Conservation (phyloP, 2,888 invertebrate genomes). For the Conus canariensis region DNA sequence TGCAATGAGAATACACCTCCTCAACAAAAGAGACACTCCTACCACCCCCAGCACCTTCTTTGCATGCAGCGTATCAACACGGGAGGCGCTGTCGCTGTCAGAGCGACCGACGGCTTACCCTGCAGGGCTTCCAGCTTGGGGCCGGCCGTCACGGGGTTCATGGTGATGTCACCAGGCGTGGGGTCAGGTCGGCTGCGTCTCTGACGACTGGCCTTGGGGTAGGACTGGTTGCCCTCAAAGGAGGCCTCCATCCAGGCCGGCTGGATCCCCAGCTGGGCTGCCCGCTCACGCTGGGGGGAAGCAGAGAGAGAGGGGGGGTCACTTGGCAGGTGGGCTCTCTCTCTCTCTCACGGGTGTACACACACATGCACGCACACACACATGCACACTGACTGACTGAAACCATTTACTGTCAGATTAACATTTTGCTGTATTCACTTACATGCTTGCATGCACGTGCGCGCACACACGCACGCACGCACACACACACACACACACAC, state of each 20-base stretch:
- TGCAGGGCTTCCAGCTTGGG: slow-evolving; percentile 63
- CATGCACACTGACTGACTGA: background rate
- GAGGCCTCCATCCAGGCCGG: slow-evolving; percentile 55
- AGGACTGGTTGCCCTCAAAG: slow-evolving; percentile 85
- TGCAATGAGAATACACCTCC: no score
- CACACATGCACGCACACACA: background rate
- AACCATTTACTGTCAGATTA: no score
- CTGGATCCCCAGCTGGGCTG: slow-evolving; percentile 68
- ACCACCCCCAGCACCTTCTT: no score
- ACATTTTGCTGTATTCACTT: no score
- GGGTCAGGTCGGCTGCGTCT: slow-evolving; percentile 16
- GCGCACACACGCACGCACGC: background rate
- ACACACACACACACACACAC: background rate
- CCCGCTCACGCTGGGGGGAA: slow-evolving; percentile 62
- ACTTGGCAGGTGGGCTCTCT: no score
- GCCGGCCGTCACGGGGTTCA: slow-evolving; percentile 7
- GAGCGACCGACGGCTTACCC: slow-evolving; percentile 51
- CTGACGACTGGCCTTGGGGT: slow-evolving; percentile 78
- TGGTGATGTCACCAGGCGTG: slow-evolving; percentile 49
- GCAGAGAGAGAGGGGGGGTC: no score
- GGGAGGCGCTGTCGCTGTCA: no score
- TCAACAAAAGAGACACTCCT: no score
- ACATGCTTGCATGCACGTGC: background rate
- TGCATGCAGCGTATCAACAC: no score
- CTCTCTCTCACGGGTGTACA: background rate